Conservation (phyloP, 2,888 invertebrate genomes). For the Latrodectus elegans region DNA sequence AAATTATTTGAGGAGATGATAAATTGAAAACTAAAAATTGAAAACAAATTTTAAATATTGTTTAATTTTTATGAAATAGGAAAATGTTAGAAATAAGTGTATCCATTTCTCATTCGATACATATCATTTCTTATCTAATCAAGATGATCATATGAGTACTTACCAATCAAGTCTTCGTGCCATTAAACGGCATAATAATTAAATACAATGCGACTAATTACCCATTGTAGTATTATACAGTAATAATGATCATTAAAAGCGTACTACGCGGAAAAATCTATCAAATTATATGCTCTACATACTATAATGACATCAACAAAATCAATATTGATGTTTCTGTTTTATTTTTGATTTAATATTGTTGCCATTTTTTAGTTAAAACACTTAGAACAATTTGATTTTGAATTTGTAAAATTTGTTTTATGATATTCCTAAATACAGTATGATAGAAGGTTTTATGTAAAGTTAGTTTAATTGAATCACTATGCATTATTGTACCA, state of each 20-base stretch:
- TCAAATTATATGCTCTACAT: constrained; percentile 18
- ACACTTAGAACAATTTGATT: not conserved
- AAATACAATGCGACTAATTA: constrained; percentile 18
- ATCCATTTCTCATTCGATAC: constrained; percentile 23
- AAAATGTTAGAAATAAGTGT: not conserved
- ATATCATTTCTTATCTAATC: constrained; percentile 39
- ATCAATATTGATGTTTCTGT: constrained; percentile 17
- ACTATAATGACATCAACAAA: constrained; percentile 37
- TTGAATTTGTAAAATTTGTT: not conserved
- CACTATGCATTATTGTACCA: no score
- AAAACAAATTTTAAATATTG: not conserved
- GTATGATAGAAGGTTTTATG: not conserved
- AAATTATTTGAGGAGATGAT: not conserved
- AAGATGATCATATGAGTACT: constrained; percentile 53
- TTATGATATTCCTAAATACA: not conserved
- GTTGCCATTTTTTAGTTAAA: constrained; percentile 9
- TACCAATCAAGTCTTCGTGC: constrained; percentile 68
- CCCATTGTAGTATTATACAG: not conserved
- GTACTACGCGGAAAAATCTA: not conserved
- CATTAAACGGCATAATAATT: constrained; percentile 56
- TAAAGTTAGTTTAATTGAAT: no score
- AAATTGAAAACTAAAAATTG: not conserved
- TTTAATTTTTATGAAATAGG: not conserved
- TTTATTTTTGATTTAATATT: not conserved
- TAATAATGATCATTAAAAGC: constrained; percentile 7